phyloP scores from a whole-genome alignment of 1,140 invertebrate species.

The Maconellicoccus hirsutus region DNA sequence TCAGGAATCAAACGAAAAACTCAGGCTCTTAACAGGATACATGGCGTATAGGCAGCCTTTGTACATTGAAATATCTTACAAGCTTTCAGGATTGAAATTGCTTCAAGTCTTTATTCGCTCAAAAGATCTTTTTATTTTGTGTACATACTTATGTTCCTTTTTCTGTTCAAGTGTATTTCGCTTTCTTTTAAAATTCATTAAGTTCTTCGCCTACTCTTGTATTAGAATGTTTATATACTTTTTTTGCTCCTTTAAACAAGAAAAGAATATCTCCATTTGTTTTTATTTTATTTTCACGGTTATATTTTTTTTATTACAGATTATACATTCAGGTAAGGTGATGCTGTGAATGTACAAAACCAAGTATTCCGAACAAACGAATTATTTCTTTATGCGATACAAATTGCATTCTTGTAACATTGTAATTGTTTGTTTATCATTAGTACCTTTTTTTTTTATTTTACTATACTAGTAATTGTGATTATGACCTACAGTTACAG shows the following conservation, averaged over 20 bases:
- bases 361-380: too few relatives aligned
- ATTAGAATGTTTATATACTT: neutral
- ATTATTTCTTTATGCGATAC: conserved; percentile 18
- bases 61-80: conserved; percentile 5
- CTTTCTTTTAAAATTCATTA: neutral
- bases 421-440: conserved; percentile 25
- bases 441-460: too few relatives aligned
- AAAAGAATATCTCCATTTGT: neutral
- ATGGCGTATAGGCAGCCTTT: conserved; percentile 19
- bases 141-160: neutral
- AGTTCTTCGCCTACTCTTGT: neutral
- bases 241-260: neutral
- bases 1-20: conserved; percentile 18
- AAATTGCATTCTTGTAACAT: conserved; percentile 18
- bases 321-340: neutral
- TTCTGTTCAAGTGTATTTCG: neutral
- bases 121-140: neutral
- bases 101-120: neutral
- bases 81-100: conserved; percentile 1
- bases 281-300: neutral
- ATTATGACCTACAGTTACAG: too few relatives aligned
- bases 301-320: neutral
- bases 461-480: too few relatives aligned
- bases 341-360: too few relatives aligned
- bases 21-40: conserved; percentile 17